Base-by-base conservation (phyloP, 1,140 invertebrate species). In the Proctacanthus coquilletti region DNA sequence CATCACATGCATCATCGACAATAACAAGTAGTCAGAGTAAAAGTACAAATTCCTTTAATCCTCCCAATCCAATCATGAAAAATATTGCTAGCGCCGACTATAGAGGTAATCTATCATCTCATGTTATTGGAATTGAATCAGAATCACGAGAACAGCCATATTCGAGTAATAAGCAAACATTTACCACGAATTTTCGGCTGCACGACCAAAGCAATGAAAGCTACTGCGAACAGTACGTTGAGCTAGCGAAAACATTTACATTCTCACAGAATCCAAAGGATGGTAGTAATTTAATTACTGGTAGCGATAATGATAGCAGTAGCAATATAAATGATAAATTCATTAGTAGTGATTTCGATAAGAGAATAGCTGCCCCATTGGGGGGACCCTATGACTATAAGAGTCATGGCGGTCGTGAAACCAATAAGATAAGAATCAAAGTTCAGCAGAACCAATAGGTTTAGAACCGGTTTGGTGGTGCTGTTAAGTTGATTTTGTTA, bases 381-480 rank as follows among this genome's bases (percentile, higher is more conserved):
- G 34, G 34, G 5, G 14, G 34, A 6, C 5, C 34, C 4, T 35
- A 35, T 14, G 34, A 35, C 10, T 35, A 13, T 19, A 35, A 35
- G 10, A 6, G 13, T 6, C 10, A 35, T 20, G 8, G 18, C 34
- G 30, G 8, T 27, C 10, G 18, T 25, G 36, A 38, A 5, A n/a
- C 18, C 8, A 38, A 38, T 38, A 38, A 27, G 15, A 38, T 38
- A 27, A 21, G 36, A 18, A 38, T 38, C 18, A 38, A 38, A 38
- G 19, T 38, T 25, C 19, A 38, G 25, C 36, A 38, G 14, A 38
- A 38, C 18, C 20, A 38, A 11, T 19, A 13, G 18, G 8, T 27
- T 5, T 38, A 30, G 18, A 36, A 9, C 8, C 13, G 23, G 23
- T 27, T 8, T 9, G 23, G 23, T n/a, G n/a, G n/a, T n/a, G n/a